Evolutionary conservation across 2,888 invertebrate genomes (phyloP), one percentile per base, ranked within the genome.

Genomic region (Ferdinandea cuprea): DNA sequence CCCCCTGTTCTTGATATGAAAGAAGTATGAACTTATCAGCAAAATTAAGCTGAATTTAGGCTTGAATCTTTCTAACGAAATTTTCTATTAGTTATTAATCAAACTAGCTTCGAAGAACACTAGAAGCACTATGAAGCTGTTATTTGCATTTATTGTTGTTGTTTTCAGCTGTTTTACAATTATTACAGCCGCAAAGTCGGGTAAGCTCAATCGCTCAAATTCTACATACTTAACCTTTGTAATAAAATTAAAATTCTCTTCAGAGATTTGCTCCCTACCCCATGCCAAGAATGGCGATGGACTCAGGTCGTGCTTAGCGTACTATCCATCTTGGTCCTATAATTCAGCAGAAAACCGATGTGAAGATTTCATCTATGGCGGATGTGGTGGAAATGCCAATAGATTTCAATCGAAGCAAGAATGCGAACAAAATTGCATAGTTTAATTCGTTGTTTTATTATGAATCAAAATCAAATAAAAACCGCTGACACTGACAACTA

Each of bases 351-450:
- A 93, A 77, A 90, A 93, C 11, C 93, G 92, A 88, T 97, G 97
- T 88, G 92, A 94, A 56, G 93, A 94, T 58, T 97, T 97, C 89
- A 92, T 93, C 65, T 97, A 95, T 89, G 95, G 96, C 9, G 94
- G 94, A 7, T 94, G 94, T 86, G 91, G 94, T 61, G 96, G 96
- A 13, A 97, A 96, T 88, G 92, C 93, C 85, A 97, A 97, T 89
- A 95, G 95, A 88, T 96, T 96, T 88, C 91, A 93, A 54, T 92
- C 93, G 1, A 90, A 91, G 54, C 92, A 93, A 15, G 94, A 94
- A 72, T 96, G 95, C 86, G 92, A 92, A 79, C 89, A 91, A 30
- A 91, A 92, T 11, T 95, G 95, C 85, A 46, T 32, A 25, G 21
- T 6, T 52, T 19, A 52, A 28, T n/a, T n/a, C n/a, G n/a, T n/a